Percentiles rank a stretch among this genome's conserved stretches.
Evolutionary conservation across 2,888 invertebrate genomes (phyloP).

Genomic region (Drosophila maculinotata): DNA sequence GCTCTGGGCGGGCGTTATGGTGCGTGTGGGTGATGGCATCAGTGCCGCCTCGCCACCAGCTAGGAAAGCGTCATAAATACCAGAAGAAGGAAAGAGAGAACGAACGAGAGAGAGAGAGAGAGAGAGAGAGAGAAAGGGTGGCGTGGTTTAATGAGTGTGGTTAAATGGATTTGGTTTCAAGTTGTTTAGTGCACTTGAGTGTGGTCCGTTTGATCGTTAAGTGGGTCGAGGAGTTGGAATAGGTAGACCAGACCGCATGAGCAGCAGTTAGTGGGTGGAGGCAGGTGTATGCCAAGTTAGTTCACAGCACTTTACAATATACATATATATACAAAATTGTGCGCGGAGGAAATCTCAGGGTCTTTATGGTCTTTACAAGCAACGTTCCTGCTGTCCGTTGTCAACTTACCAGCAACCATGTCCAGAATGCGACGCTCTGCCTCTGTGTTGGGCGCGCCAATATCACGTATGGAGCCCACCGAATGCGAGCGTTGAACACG

Average conservation of each 20-base stretch:
- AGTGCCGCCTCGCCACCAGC: slow-evolving; percentile 86
- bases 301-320: slow-evolving; percentile 62
- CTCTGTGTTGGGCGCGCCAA: slow-evolving; percentile 88
- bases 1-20: slow-evolving; percentile 85
- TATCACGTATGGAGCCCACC: slow-evolving; percentile 90
- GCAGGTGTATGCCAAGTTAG: slow-evolving; percentile 62
- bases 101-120: slow-evolving; percentile 45
- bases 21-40: slow-evolving; percentile 88
- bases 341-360: slow-evolving; percentile 40
- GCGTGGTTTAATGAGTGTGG: slow-evolving; percentile 72
- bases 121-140: slow-evolving; percentile 58
- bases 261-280: slow-evolving; percentile 47
- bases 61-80: slow-evolving; percentile 50
- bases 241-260: slow-evolving; percentile 47
- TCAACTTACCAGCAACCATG: slow-evolving; percentile 87
- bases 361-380: slow-evolving; percentile 42
- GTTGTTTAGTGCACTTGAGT: slow-evolving; percentile 76
- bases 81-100: slow-evolving; percentile 7
- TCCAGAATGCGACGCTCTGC: slow-evolving; percentile 91
- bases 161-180: slow-evolving; percentile 71
- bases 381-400: not conserved
- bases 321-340: slow-evolving; percentile 58
- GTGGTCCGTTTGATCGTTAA: slow-evolving; percentile 42
- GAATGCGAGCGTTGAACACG: slow-evolving; percentile 88
- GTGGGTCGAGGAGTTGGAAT: slow-evolving; percentile 28